Base-by-base conservation (phyloP, 2,888 invertebrate species). In the Heliconius cydno region DNA sequence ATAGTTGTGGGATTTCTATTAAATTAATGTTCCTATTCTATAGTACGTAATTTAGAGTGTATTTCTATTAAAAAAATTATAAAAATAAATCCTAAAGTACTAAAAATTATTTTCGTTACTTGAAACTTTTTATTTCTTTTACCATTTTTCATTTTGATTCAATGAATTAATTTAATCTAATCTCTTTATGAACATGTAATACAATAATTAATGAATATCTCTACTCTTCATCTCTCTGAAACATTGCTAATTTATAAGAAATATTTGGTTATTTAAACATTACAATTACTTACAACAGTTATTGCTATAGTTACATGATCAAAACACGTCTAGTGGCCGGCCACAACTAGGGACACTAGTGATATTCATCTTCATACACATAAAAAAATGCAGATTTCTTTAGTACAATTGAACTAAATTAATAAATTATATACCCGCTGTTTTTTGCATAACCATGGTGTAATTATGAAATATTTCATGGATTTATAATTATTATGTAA, bases 1-100 rank as follows among this genome's bases (percentile, higher is more conserved):
- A 57, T 73, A 73, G 10, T 73, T 73, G 57, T 73, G 34, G 57
- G 57, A 73, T 57, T 73, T 73, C 72, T 60, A n/a, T 34, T 30
- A 30, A 72, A n/a, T 30, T 30, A 30, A 30, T 0, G n/a, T n/a
- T 34, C 13, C 67, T 34, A 30, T 34, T 68, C n/a, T n/a, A 34
- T 1, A 38, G n/a, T 0, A 22, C 9, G 25, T 25, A 63, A 63
- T 28, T 13, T 25, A 63, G 13, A 13, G 1, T 0, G 34, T 63
- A 25, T 4, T 25, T 13, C 13, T 13, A 63, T 25, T 12, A 63
- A 63, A 63, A 63, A 25, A 63, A 57, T 9, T 22, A 52, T 52
- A 52, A 52, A 52, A 52, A 7, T 4, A 46, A 46, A 46, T 15
- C 41, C 4, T 46, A 13, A 46, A 13, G 46, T 5, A 46, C 46